These are phyloP conservation scores for Eulimnadia texana DNA, from an alignment of 1,140 invertebrate genomes.

Conservation along the genomic window DNA sequence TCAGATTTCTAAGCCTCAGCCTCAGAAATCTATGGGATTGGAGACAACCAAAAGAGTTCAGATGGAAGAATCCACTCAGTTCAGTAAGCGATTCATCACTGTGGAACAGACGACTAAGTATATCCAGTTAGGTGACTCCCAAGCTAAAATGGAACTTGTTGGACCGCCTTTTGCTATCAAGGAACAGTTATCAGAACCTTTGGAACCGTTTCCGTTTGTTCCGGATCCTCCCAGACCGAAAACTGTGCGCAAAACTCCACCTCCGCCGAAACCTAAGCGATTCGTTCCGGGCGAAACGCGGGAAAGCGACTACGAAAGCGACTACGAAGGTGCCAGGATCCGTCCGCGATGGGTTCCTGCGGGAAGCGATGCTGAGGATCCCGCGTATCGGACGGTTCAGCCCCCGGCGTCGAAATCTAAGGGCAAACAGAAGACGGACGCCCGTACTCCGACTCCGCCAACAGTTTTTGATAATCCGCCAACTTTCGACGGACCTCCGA, in stretches of 20 bases:
- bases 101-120: conserved; percentile 50
- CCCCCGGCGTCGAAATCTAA: conserved; percentile 28
- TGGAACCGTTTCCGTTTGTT: conserved; percentile 35
- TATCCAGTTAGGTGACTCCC: conserved; percentile 36
- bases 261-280: conserved; percentile 43
- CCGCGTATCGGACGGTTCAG: conserved; percentile 41
- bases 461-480: conserved; percentile 44
- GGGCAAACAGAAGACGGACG: conserved; percentile 36
- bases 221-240: conserved; percentile 29
- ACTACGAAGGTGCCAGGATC: conserved; percentile 27
- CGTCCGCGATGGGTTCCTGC: conserved; percentile 24
- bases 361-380: conserved; percentile 34
- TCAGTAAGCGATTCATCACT: conserved; percentile 39
- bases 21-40: conserved; percentile 32
- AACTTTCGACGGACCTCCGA: conserved; percentile 35
- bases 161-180: background rate
- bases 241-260: conserved; percentile 24
- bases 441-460: conserved; percentile 38
- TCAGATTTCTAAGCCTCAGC: conserved; percentile 28
- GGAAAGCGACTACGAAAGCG: conserved; percentile 56
- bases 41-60: conserved; percentile 49
- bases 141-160: background rate
- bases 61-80: conserved; percentile 51
- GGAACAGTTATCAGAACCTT: background rate
- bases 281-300: conserved; percentile 48